Evolutionary conservation across 2,113 vertebrate species (phyloP), one percentile per base, ranked within the genome.

Genomic region (Phrynosoma platyrhinos): DNA sequence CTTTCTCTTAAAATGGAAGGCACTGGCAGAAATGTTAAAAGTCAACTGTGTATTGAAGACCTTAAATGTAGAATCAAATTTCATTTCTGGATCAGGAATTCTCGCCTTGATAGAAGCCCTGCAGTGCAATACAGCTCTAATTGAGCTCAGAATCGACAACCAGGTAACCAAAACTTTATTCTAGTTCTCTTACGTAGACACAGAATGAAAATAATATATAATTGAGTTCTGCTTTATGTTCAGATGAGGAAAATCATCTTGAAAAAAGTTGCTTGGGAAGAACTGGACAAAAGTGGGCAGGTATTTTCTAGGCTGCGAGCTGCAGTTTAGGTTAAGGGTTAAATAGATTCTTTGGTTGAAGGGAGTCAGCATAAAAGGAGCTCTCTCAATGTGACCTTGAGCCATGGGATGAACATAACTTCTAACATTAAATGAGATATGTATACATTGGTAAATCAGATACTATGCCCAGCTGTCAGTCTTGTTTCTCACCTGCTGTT

Each of bases 11-110:
- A 90, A n/a, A 86, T 83, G 20, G 4, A 96, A 99, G 99, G 98
- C 99, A 5, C 94, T 99, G 86, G 98, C 99, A 42, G 98, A 99
- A 92, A 99, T 99, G 99, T 84, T 99, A 92, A 98, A 98, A 89
- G 98, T 97, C 82, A 99, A 99, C 86, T 97, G 95, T 64, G 97
- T 96, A 0, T 83, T 99, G 93, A 99, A 98, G 95, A 98, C 97
- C 69, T 97, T 99, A 93, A 99, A 99, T 0, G 97, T 99, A 66
- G 99, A 99, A 92, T 99, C 99, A n/a, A 99, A 99, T 95, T 99
- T 99, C 95, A 99, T 99, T 89, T 99, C 98, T 0, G 99, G 99
- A 66, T 92, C 97, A 0, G 99, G 99, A 87, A 97, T 99, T 91
- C 86, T 99, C 90, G 94, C 97, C 83, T 93, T 99, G 36, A 96